Conservation (phyloP, 1,140 invertebrate species). For the Heliconius nattereri region DNA sequence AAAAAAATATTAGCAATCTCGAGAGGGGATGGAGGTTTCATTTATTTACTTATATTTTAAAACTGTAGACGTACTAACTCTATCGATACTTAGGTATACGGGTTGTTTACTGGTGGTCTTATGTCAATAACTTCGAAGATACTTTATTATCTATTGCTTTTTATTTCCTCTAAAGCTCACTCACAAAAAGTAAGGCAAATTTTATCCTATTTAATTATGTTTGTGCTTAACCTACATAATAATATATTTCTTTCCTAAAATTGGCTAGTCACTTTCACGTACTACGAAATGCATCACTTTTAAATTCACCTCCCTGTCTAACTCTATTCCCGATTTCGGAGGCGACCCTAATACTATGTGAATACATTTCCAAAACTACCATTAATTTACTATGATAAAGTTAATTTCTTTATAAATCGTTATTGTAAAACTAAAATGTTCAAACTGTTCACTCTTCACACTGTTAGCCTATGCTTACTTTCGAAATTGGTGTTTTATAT, state of each 20-base stretch:
- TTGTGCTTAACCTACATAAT: conserved; percentile 21
- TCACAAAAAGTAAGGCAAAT: conserved; percentile 30
- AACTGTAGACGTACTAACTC: neutral
- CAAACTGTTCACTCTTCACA: conserved; percentile 1
- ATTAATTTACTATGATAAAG: neutral
- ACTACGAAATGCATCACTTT: conserved; percentile 56
- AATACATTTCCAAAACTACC: conserved; percentile 11
- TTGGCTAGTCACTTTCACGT: conserved; percentile 47
- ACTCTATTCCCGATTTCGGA: conserved; percentile 36
- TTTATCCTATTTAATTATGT: conserved; percentile 22
- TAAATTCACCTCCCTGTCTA: conserved; percentile 53
- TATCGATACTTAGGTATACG: neutral
- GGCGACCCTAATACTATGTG: conserved; percentile 17
- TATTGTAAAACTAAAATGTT: neutral
- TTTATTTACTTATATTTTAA: neutral
- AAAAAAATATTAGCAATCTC: neutral
- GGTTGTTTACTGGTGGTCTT: neutral
- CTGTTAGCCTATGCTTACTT: neutral
- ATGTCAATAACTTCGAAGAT: neutral
- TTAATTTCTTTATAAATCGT: neutral
- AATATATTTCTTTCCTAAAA: conserved; percentile 20
- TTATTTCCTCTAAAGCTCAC: conserved; percentile 7
- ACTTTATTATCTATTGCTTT: conserved; percentile 13
- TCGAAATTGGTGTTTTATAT: conserved; percentile 5
- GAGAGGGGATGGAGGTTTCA: neutral